Base-by-base conservation (phyloP, 2,113 vertebrate species). In the Leptobrachium ailaonicum region DNA sequence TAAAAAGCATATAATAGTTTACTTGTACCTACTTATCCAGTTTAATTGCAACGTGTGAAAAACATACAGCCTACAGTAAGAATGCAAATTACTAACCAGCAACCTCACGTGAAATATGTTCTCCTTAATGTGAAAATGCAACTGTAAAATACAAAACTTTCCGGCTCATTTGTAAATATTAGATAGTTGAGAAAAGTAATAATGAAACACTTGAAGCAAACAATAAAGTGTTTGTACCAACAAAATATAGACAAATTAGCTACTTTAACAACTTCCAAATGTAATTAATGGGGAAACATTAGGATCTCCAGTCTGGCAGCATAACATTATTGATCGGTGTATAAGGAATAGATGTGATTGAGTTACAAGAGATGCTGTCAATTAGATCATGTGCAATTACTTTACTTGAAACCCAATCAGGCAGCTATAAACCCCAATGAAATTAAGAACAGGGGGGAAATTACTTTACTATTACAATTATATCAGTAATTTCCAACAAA, bases 371-470 rank as follows among this genome's bases (percentile, higher is more conserved):
- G 63, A 80, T 73, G 67, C 63, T 74, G 64, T 74, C 78, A 80
- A 80, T 80, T 80, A 74, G 63, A 74, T 80, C 50, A 80, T 68
- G 68, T 68, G 78, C 78, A 74, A 80, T 80, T 80, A 80, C 71
- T 74, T 69, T 80, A 13, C 41, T 74, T 80, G 74, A 74, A 80
- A 80, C 71, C 74, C 64, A 80, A 47, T 41, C 78, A 74, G 66
- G 60, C 10, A 41, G 63, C 73, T 74, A 74, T 47, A 74, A 74
- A 80, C 63, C 71, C 53, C 78, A 80, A 74, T 58, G 50, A 73
- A 73, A 67, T 73, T 67, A 80, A 50, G 47, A 41, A 44, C 50
- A 45, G 40, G 11, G 53, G 47, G 3, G 54, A 67, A 80, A 73
- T 4, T 2, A 41, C 63, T 73, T 32, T 56, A 32, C 20, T 41